A percentile compares a stretch with the other conserved stretches of the same genome.
Conservation (phyloP, 2,888 invertebrate genomes). For the Ichneumoninae sp. region DNA sequence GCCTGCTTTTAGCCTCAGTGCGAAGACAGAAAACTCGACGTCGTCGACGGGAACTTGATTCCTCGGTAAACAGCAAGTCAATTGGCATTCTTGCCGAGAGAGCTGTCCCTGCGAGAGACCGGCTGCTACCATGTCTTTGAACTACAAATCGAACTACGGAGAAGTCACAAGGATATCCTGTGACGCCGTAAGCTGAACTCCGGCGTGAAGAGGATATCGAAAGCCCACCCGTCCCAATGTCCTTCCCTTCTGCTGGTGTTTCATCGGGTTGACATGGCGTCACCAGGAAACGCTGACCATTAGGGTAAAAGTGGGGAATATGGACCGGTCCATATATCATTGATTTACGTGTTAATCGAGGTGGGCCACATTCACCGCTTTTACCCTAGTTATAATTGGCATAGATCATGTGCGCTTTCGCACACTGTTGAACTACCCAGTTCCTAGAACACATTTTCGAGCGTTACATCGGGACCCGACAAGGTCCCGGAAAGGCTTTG, state of each 20-base stretch:
- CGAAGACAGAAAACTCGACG: conserved; percentile 4
- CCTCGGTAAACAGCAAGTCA: background rate
- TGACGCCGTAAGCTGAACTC: background rate
- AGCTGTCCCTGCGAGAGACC: background rate
- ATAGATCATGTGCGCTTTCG: too few species aligned
- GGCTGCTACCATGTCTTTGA: background rate
- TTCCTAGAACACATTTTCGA: background rate
- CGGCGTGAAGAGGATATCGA: background rate
- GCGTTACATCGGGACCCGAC: too few species aligned
- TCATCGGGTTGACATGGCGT: background rate
- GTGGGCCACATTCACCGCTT: too few species aligned
- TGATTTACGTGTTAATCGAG: too few species aligned
- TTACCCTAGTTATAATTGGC: too few species aligned
- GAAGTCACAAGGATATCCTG: conserved; percentile 3
- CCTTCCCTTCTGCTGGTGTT: too few species aligned
- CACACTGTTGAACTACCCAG: too few species aligned
- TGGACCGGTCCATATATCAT: too few species aligned
- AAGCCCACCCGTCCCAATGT: background rate
- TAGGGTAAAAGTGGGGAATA: too few species aligned
- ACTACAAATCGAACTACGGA: conserved; percentile 9
- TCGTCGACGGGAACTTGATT: background rate
- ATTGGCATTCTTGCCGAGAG: background rate
- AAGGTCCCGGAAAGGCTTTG: too few species aligned
- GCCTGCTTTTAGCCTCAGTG: background rate
- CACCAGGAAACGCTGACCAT: background rate